Evolutionary conservation across 2,113 vertebrate species (phyloP).

Genomic region (Spea multiplicata): DNA sequence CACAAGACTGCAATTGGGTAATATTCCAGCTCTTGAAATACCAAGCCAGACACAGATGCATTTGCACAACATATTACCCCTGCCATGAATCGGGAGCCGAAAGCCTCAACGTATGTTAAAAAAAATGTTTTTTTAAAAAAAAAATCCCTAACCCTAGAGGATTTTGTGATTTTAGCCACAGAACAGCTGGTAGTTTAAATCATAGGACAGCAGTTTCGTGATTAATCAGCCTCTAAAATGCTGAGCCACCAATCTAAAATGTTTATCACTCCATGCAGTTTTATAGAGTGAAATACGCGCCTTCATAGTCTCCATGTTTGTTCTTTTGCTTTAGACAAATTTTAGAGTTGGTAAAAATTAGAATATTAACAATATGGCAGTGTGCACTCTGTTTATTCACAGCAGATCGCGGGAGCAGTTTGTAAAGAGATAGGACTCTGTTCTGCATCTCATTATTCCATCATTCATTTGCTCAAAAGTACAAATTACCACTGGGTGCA

Average conservation of each 20-base stretch:
- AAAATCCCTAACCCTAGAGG: constrained; percentile 54
- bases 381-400: background rate
- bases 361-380: background rate
- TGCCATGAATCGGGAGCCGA: background rate
- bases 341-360: background rate
- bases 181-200: constrained; percentile 72
- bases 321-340: background rate
- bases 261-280: constrained; percentile 48
- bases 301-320: constrained; percentile 30
- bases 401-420: background rate
- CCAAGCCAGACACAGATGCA: constrained; percentile 53
- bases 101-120: constrained; percentile 39
- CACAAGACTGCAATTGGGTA: constrained; percentile 58
- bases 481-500: background rate
- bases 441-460: background rate
- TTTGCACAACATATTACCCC: constrained; percentile 55
- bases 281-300: constrained; percentile 46
- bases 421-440: background rate
- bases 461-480: background rate
- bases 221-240: constrained; percentile 71
- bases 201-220: constrained; percentile 64
- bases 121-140: constrained; percentile 50
- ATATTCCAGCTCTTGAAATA: constrained; percentile 57
- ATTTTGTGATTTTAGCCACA: constrained; percentile 64
- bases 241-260: constrained; percentile 53